Percentiles rank a stretch among this genome's conserved stretches.
Conservation (phyloP, 2,797 vertebrate genomes). For the Eutrigla gurnardus region DNA sequence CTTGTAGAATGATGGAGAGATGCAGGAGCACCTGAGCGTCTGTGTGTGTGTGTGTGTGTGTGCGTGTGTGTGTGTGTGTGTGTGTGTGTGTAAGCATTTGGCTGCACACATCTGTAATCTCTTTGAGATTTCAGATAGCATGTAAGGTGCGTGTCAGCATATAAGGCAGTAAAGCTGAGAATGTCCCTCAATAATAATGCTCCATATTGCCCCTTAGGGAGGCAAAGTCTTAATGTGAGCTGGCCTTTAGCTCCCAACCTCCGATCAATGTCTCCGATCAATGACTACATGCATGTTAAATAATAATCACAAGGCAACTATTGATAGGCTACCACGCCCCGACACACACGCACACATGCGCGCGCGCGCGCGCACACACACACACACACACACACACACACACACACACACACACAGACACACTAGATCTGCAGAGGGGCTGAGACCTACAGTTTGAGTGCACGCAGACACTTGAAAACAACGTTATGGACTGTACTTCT, state of each 20-base stretch:
- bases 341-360: constrained; percentile 28
- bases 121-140: constrained; percentile 46
- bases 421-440: constrained; percentile 4
- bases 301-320: constrained; percentile 86
- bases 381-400: constrained; percentile 27
- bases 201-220: constrained; percentile 76
- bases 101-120: constrained; percentile 57
- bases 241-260: constrained; percentile 82
- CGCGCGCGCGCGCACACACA: constrained; percentile 35
- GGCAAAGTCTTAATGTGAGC: constrained; percentile 79
- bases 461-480: constrained; percentile 1
- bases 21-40: constrained; percentile 46
- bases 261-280: constrained; percentile 81
- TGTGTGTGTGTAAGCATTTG: constrained; percentile 30
- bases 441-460: constrained; percentile 10
- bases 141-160: constrained; percentile 63
- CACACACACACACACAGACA: no score
- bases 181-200: constrained; percentile 77
- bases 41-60: constrained; percentile 29
- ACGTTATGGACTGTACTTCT: background rate
- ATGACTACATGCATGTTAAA: constrained; percentile 86
- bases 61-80: constrained; percentile 23
- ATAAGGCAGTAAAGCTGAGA: constrained; percentile 63
- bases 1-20: constrained; percentile 72
- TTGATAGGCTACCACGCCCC: constrained; percentile 73